Conservation (phyloP, 1,140 invertebrate species). For the Sesamia nonagrioides region DNA sequence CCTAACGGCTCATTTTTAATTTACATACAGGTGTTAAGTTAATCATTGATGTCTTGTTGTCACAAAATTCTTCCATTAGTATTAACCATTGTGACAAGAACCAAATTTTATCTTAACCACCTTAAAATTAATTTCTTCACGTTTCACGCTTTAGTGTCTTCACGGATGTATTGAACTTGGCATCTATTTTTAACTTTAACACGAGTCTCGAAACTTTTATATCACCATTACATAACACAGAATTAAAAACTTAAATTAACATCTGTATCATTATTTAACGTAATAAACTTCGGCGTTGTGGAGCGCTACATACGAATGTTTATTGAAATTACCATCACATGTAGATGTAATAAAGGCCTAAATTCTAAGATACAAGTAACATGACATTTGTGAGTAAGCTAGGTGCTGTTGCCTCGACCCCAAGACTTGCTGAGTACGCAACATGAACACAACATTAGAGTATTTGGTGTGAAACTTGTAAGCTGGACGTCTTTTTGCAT, state of each 20-base stretch:
- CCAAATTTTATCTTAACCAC: constrained; percentile 38
- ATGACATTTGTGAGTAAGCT: constrained; percentile 41
- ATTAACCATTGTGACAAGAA: constrained; percentile 34
- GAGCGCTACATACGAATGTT: constrained; percentile 27
- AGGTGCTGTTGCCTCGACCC: constrained; percentile 44
- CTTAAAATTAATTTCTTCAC: constrained; percentile 11
- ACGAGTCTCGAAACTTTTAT: constrained; percentile 12
- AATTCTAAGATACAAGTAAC: constrained; percentile 41
- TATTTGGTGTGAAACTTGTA: constrained; percentile 50
- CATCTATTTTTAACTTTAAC: constrained; percentile 44
- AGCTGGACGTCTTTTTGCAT: constrained; percentile 54
- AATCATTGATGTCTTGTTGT: constrained; percentile 17
- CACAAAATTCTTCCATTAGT: constrained; percentile 50
- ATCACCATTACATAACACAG: not conserved
- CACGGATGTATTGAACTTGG: constrained; percentile 23
- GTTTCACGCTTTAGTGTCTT: constrained; percentile 14
- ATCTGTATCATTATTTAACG: constrained; percentile 38
- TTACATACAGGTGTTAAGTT: constrained; percentile 48
- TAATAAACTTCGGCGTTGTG: constrained; percentile 27
- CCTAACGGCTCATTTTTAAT: constrained; percentile 33
- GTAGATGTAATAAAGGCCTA: constrained; percentile 47
- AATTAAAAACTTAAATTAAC: constrained; percentile 46
- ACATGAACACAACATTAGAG: constrained; percentile 35
- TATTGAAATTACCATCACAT: constrained; percentile 31
- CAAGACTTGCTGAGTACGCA: constrained; percentile 15